Evolutionary conservation across 2,113 vertebrate species (phyloP).

Genomic region (Neoarius graeffei): DNA sequence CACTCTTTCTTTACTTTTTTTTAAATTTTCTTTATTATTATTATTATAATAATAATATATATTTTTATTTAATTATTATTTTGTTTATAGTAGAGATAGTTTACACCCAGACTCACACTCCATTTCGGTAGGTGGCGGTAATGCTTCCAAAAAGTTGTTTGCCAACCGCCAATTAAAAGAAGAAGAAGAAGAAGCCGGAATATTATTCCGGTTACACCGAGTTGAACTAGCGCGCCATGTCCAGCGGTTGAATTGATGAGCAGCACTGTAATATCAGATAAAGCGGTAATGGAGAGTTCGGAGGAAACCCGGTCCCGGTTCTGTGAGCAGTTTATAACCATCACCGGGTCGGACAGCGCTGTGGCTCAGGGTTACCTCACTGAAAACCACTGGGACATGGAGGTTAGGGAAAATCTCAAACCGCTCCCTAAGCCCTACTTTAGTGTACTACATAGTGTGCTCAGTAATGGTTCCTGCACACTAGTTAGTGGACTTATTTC

Average conservation of each 20-base stretch:
- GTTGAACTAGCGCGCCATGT: slow-evolving; percentile 15
- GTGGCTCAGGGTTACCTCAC: slow-evolving; percentile 80
- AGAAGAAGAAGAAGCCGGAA: too few species aligned
- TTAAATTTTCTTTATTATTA: too few species aligned
- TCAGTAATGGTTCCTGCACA: background rate
- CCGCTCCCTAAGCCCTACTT: background rate
- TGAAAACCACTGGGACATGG: slow-evolving; percentile 82
- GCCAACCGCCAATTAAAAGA: too few species aligned
- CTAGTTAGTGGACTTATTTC: background rate
- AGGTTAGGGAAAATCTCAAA: slow-evolving; percentile 68
- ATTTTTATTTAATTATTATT: too few species aligned
- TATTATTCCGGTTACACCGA: slow-evolving; percentile 47
- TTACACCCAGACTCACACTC: too few species aligned
- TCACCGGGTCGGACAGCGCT: slow-evolving; percentile 71
- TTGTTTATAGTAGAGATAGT: too few species aligned
- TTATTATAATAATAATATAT: too few species aligned
- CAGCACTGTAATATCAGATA: slow-evolving; percentile 53
- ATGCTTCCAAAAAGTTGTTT: too few species aligned
- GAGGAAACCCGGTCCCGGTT: slow-evolving; percentile 66
- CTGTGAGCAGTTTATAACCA: slow-evolving; percentile 77
- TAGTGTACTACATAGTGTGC: background rate
- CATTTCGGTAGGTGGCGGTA: too few species aligned
- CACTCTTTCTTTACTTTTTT: too few species aligned
- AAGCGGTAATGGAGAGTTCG: slow-evolving; percentile 47
- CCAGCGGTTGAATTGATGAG: background rate